phyloP scores from a whole-genome alignment of 2,113 vertebrate species.

The Eulemur rufifrons region DNA sequence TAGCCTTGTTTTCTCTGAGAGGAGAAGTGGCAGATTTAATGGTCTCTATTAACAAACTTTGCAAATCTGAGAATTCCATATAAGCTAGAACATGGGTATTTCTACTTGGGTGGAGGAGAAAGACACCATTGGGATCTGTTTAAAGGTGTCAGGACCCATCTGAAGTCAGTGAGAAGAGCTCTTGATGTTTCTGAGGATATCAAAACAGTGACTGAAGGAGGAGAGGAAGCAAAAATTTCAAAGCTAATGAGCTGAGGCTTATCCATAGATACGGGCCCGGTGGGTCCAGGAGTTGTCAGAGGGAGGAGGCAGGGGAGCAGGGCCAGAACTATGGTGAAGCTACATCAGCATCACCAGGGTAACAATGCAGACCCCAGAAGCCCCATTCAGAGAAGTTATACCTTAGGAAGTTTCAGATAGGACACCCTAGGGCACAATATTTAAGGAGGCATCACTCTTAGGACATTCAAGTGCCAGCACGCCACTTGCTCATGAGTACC shows the following conservation, averaged over 20 bases:
- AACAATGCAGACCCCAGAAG: not conserved
- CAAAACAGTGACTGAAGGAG: not conserved
- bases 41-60: not conserved
- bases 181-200: not conserved
- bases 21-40: not conserved
- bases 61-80: not conserved
- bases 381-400: not conserved
- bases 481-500: not conserved
- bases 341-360: not conserved
- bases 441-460: not conserved
- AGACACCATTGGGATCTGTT: not conserved
- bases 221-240: not conserved
- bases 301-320: not conserved
- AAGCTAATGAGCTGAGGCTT: not conserved
- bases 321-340: not conserved
- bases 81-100: not conserved
- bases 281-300: not conserved
- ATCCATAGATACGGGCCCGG: not conserved
- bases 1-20: not conserved
- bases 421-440: not conserved
- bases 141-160: not conserved
- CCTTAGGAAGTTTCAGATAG: not conserved
- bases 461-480: too few species aligned
- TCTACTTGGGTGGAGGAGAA: not conserved
- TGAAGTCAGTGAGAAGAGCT: not conserved